These are phyloP conservation scores for Genyomyrus donnyi DNA, from an alignment of 2,113 vertebrate species.

Conservation along the genomic window DNA sequence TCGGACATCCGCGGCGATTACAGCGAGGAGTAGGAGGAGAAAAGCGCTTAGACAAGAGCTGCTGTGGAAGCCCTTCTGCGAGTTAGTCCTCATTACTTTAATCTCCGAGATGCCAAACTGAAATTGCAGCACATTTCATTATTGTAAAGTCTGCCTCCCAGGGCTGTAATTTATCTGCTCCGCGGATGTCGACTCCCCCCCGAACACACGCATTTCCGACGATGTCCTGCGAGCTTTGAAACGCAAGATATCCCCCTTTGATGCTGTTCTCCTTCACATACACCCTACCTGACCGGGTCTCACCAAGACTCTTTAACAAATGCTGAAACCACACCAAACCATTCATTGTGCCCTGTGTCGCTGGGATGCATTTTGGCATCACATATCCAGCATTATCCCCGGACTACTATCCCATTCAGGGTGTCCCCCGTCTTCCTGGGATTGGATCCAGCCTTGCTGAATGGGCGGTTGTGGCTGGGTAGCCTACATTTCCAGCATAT, in stretches of 20 bases:
- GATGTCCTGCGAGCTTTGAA: not conserved
- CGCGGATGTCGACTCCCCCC: not conserved
- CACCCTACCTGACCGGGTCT: not conserved
- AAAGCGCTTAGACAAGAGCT: not conserved
- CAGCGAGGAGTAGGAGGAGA: not conserved
- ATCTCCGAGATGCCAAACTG: not conserved
- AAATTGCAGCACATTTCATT: conserved; percentile 15
- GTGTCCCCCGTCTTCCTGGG: not conserved
- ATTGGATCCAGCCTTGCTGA: not conserved
- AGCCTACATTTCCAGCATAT: not conserved
- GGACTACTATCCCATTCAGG: not conserved
- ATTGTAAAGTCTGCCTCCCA: conserved; percentile 3
- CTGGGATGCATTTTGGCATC: not conserved
- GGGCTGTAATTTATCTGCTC: conserved; percentile 13
- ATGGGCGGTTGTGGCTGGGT: not conserved
- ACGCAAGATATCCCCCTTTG: not conserved
- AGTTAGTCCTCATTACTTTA: conserved; percentile 16
- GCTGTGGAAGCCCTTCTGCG: not conserved
- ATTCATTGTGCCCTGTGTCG: not conserved
- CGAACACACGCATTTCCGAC: not conserved
- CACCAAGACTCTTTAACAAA: not conserved
- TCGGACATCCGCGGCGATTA: not conserved
- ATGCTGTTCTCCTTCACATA: not conserved
- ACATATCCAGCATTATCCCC: not conserved
- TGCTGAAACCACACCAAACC: not conserved